Evolutionary conservation across 2,888 invertebrate species (phyloP).

Genomic region (Phanerotoma sp.): DNA sequence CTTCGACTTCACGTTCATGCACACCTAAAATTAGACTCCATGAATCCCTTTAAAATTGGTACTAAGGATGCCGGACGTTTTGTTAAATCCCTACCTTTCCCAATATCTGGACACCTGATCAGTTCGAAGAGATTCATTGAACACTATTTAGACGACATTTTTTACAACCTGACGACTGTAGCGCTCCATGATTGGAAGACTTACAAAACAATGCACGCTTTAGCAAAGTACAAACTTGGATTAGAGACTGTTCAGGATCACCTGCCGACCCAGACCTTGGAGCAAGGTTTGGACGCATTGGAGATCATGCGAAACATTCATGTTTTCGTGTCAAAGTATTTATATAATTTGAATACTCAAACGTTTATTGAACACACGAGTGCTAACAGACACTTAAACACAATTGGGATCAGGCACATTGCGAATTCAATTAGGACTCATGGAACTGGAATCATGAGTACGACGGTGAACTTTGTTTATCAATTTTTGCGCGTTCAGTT

Average conservation of each 20-base stretch:
- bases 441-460: slow-evolving; percentile 95
- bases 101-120: slow-evolving; percentile 39
- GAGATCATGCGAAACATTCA: slow-evolving; percentile 97
- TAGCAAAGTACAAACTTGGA: slow-evolving; percentile 82
- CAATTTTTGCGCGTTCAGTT: slow-evolving; percentile 93
- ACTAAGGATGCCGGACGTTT: slow-evolving; percentile 67
- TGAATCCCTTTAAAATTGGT: slow-evolving; percentile 69
- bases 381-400: slow-evolving; percentile 90
- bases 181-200: slow-evolving; percentile 97
- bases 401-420: slow-evolving; percentile 92
- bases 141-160: slow-evolving; percentile 89
- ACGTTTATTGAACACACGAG: slow-evolving; percentile 91
- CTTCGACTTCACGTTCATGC: slow-evolving; percentile 89
- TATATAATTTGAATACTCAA: slow-evolving; percentile 96
- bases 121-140: slow-evolving; percentile 66
- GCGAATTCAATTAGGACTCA: slow-evolving; percentile 97
- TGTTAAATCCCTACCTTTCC: slow-evolving; percentile 41
- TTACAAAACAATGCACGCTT: slow-evolving; percentile 93
- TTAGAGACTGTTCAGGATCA: slow-evolving; percentile 86
- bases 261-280: slow-evolving; percentile 93
- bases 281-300: slow-evolving; percentile 95
- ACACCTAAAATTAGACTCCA: slow-evolving; percentile 76
- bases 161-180: slow-evolving; percentile 96
- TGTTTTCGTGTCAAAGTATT: slow-evolving; percentile 88
- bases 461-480: slow-evolving; percentile 89